Evolutionary conservation across 2,888 invertebrate genomes (phyloP).

Genomic region (Drosophila demipolita): DNA sequence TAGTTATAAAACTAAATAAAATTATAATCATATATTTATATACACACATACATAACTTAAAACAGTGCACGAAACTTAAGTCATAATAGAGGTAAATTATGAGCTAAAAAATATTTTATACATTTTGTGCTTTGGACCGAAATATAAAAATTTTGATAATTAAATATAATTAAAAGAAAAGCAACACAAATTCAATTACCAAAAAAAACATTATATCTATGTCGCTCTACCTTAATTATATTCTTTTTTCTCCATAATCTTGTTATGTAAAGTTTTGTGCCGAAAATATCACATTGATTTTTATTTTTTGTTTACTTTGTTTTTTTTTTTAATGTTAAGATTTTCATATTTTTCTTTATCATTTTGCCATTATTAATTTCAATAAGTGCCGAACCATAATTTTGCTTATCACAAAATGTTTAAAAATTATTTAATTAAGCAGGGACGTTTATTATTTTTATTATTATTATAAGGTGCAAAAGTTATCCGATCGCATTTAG

Average conservation of each 20-base stretch:
- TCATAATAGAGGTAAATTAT: slow-evolving; percentile 45
- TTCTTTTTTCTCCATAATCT: slow-evolving; percentile 34
- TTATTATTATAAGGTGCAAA: slow-evolving; percentile 20
- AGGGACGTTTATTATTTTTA: slow-evolving; percentile 38
- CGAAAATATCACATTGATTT: slow-evolving; percentile 83
- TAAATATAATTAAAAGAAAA: slow-evolving; percentile 50
- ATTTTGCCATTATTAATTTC: slow-evolving; percentile 48
- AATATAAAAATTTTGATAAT: slow-evolving; percentile 80
- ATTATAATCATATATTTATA: slow-evolving; percentile 53
- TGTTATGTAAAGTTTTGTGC: slow-evolving; percentile 78
- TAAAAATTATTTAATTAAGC: slow-evolving; percentile 76
- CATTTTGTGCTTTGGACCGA: slow-evolving; percentile 82
- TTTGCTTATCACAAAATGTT: slow-evolving; percentile 84
- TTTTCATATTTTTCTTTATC: slow-evolving; percentile 31
- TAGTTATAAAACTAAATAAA: slow-evolving; percentile 65
- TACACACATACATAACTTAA: slow-evolving; percentile 66
- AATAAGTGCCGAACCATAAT: slow-evolving; percentile 77
- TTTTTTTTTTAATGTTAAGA: slow-evolving; percentile 30
- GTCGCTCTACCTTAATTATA: slow-evolving; percentile 53
- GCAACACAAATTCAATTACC: slow-evolving; percentile 38
- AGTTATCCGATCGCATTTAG: slow-evolving; percentile 20
- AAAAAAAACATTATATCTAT: slow-evolving; percentile 34
- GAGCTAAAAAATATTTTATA: slow-evolving; percentile 71
- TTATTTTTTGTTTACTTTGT: slow-evolving; percentile 47
- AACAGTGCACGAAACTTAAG: slow-evolving; percentile 61